Percentiles rank a stretch among this genome's conserved stretches.
Conservation (phyloP, 2,797 vertebrate species). For the Sitta carolinensis region DNA sequence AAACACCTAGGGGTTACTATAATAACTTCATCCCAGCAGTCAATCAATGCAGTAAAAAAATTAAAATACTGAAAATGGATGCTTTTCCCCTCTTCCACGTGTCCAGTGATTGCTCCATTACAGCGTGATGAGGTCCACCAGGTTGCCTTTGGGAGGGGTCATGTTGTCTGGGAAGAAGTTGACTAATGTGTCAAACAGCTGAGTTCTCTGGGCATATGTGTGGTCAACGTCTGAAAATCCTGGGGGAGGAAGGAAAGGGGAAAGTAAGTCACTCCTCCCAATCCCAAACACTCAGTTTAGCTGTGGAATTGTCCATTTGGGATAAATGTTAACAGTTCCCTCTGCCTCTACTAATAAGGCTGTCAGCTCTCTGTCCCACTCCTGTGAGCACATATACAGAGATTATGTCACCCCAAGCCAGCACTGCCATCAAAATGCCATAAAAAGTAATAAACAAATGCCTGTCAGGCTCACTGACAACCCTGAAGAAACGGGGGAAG, state of each 20-base stretch:
- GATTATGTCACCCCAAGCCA: background rate
- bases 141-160: constrained; percentile 98
- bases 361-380: background rate
- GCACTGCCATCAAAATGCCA: background rate
- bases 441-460: background rate
- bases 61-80: constrained; percentile 68
- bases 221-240: constrained; percentile 98
- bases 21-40: constrained; percentile 65
- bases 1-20: constrained; percentile 57
- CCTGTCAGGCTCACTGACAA: constrained; percentile 2
- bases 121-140: constrained; percentile 98
- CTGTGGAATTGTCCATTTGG: background rate
- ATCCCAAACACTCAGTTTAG: background rate
- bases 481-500: background rate
- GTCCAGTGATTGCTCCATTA: constrained; percentile 73
- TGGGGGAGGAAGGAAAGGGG: constrained; percentile 61
- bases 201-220: constrained; percentile 96
- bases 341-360: background rate
- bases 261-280: background rate
- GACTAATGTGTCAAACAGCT: constrained; percentile 97
- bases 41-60: constrained; percentile 66
- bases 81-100: constrained; percentile 41
- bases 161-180: constrained; percentile 99
- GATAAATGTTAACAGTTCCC: background rate
- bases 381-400: background rate